phyloP scores from a whole-genome alignment of 2,797 vertebrate genomes.

The Gymnoscopelus braueri region DNA sequence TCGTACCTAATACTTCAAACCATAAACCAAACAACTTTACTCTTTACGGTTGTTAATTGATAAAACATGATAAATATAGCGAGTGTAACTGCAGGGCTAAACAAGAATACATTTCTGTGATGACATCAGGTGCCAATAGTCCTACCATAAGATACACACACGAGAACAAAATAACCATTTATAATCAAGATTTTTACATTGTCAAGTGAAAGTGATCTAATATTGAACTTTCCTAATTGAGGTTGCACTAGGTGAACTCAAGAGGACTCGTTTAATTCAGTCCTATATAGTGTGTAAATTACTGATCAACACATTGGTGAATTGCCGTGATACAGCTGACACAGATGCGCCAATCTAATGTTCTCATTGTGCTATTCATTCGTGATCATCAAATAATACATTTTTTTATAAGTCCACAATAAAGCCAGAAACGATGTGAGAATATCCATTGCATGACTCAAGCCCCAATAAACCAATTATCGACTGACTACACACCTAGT shows the following conservation, averaged over 20 bases:
- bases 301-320: slow-evolving; percentile 45
- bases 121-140: slow-evolving; percentile 51
- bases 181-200: slow-evolving; percentile 44
- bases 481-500: slow-evolving; percentile 74
- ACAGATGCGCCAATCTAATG: slow-evolving; percentile 44
- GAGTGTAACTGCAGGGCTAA: slow-evolving; percentile 23
- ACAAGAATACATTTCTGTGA: slow-evolving; percentile 25
- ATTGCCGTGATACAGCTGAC: slow-evolving; percentile 51
- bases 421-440: slow-evolving; percentile 61
- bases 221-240: slow-evolving; percentile 43
- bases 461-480: slow-evolving; percentile 75
- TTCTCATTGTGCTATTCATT: slow-evolving; percentile 82
- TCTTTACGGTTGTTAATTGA: slow-evolving; percentile 12
- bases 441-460: slow-evolving; percentile 74
- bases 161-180: slow-evolving; percentile 21
- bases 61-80: slow-evolving; percentile 18
- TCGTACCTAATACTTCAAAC: slow-evolving; percentile 32
- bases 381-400: slow-evolving; percentile 61
- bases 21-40: slow-evolving; percentile 16
- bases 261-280: slow-evolving; percentile 38
- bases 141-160: slow-evolving; percentile 32
- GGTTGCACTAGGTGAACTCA: slow-evolving; percentile 42
- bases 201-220: slow-evolving; percentile 35
- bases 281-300: slow-evolving; percentile 29
- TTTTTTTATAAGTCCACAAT: slow-evolving; percentile 55